Conservation (phyloP, 2,113 vertebrate species). For the Prionailurus bengalensis region DNA sequence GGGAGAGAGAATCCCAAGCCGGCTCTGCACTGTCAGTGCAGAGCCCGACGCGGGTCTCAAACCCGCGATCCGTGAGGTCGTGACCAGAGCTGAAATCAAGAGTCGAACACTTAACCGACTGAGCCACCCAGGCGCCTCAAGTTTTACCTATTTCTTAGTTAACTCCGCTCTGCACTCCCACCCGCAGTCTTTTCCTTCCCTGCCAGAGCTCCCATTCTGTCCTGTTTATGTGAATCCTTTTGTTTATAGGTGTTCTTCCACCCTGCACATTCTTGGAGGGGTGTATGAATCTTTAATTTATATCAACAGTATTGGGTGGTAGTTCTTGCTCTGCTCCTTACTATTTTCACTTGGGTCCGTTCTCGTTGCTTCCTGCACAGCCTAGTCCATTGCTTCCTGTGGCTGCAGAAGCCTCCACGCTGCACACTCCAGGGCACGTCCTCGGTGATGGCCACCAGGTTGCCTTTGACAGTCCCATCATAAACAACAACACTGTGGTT, state of each 20-base stretch:
- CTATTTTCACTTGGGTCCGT: not conserved
- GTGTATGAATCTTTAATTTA: not conserved
- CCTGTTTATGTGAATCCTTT: rapidly evolving
- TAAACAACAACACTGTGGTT: too few species aligned
- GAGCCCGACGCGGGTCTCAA: too few species aligned
- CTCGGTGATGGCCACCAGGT: not conserved
- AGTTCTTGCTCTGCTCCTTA: not conserved
- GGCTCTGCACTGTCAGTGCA: too few species aligned
- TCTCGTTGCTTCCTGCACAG: not conserved
- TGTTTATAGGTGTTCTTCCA: not conserved
- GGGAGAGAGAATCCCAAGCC: too few species aligned
- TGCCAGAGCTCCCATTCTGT: not conserved
- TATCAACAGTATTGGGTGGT: not conserved
- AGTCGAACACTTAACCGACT: too few species aligned
- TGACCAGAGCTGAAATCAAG: too few species aligned
- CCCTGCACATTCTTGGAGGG: not conserved
- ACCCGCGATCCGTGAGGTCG: too few species aligned
- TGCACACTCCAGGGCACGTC: not conserved
- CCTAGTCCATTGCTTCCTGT: rapidly evolving
- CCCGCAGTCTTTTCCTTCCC: not conserved
- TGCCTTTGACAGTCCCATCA: too few species aligned
- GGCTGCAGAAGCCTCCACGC: not conserved
- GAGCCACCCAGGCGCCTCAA: too few species aligned
- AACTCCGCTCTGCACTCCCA: not conserved
- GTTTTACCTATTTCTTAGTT: not conserved